phyloP scores from a whole-genome alignment of 2,797 vertebrate genomes.

The Enteromius thamalakanensis region DNA sequence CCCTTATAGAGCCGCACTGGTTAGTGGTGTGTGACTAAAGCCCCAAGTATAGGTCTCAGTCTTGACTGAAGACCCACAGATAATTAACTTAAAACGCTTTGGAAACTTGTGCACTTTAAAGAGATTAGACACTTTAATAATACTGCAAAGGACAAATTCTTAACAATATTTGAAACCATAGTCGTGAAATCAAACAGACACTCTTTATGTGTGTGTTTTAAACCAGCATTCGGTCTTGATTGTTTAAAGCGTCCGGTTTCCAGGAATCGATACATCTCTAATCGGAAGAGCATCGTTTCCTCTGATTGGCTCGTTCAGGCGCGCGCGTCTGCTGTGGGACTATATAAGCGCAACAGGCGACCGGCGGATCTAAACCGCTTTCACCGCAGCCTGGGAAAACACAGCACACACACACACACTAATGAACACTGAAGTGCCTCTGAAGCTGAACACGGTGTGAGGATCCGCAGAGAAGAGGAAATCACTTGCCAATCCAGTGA shows the following conservation, averaged over 20 bases:
- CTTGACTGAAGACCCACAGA: neutral
- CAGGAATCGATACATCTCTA: neutral
- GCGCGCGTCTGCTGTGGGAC: constrained; percentile 31
- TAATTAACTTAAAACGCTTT: neutral
- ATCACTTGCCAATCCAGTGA: neutral
- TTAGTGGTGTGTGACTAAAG: neutral
- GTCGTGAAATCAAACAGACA: neutral
- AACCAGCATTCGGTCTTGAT: neutral
- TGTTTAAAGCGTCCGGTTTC: neutral
- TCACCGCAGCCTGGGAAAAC: neutral
- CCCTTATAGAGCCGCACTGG: neutral
- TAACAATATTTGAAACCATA: neutral
- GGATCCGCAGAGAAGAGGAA: constrained; percentile 8
- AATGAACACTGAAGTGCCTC: constrained; percentile 7
- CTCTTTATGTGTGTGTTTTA: neutral
- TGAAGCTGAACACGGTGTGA: constrained; percentile 1
- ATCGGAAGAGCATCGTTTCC: constrained; percentile 50
- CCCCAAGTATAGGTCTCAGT: no score
- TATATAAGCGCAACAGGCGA: constrained; percentile 67
- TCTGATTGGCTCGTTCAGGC: constrained; percentile 71
- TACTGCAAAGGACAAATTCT: neutral
- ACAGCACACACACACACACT: neutral
- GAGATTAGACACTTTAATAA: no score
- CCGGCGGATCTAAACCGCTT: neutral
- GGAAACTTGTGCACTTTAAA: neutral